Percentiles rank a stretch among this genome's conserved stretches.
These are phyloP conservation scores for Lagodon rhomboides DNA, from an alignment of 2,797 vertebrate species.

Conservation along the genomic window DNA sequence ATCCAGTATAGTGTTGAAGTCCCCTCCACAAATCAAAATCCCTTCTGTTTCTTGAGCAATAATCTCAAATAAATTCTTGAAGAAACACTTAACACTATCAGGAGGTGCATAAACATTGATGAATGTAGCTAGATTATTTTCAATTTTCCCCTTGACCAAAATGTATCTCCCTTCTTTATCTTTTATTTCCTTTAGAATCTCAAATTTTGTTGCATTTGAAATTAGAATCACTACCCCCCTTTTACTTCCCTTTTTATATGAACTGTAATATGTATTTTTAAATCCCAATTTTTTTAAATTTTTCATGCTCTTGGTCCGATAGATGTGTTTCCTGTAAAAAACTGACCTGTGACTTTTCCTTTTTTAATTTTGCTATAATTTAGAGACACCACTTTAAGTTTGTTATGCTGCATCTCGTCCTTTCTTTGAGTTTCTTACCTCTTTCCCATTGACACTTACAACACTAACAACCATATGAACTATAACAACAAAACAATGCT, in stretches of 20 bases:
- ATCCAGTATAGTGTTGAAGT: not conserved
- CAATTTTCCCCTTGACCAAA: not conserved
- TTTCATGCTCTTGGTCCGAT: not conserved
- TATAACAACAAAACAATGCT: not conserved
- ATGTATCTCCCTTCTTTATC: not conserved
- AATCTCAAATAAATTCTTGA: not conserved
- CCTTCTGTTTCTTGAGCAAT: not conserved
- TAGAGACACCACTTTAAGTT: not conserved
- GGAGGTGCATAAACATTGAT: not conserved
- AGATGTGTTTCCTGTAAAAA: slow-evolving; percentile 1
- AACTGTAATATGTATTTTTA: slow-evolving; percentile 11
- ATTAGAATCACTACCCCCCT: not conserved
- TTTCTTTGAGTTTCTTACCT: not conserved
- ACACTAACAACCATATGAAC: not conserved
- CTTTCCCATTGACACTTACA: not conserved
- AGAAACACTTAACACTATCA: not conserved
- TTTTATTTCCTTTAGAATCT: not conserved
- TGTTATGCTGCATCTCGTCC: not conserved
- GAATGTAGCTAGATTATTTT: not conserved
- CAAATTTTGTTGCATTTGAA: not conserved
- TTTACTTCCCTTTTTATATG: not conserved
- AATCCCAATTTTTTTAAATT: not conserved
- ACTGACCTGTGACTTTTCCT: not conserved
- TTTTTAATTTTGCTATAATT: not conserved
- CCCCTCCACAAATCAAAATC: not conserved